Base-by-base conservation (phyloP, 2,888 invertebrate genomes). In the Syrphus vitripennis region DNA sequence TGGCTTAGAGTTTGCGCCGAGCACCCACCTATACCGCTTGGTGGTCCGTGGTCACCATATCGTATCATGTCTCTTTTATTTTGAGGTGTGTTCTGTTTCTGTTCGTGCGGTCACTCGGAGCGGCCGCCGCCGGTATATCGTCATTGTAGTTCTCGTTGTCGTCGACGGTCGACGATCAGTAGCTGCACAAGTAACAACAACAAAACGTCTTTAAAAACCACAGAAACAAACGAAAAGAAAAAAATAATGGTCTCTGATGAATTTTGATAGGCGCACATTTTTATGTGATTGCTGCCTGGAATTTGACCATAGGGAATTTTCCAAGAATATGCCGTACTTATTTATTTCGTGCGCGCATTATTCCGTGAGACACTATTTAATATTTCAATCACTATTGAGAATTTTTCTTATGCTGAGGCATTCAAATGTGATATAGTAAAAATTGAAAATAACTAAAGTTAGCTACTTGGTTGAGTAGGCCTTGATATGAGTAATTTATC, bases 261-360 rank as follows among this genome's bases (percentile, higher is more conserved):
- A 74, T 69, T 72, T 83, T 37, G 59, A 67, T 78, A 37, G 53
- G 24, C 21, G n/a, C n/a, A n/a, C n/a, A 67, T 72, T 78, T 72
- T 37, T 16, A 57, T 31, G 21, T 31, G 48, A 76, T 26, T 69
- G 65, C 16, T 63, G 48, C 24, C 4, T 50, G 55, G 48, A 74
- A 40, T 59, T 67, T 59, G 31, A 50, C 57, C 31, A 21, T 63
- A 42, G 37, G 61, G 24, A 48, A 53, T 34, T 59, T 82, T 82
- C 59, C 71, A 82, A 82, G 78, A 82, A 82, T 24, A 67, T 53
- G 63, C 31, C 48, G n/a, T n/a, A 21, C 34, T 72, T 26, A 59
- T 42, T n/a, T n/a, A 24, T 65, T 59, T 16, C 21, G 40, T 24
- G 65, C 29, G 65, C 29, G 19, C 65, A 40, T 14, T 77, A 50